Percentiles rank a stretch among this genome's conserved stretches.
phyloP scores from a whole-genome alignment of 2,888 invertebrate genomes.

The Diachrysia chrysitis region DNA sequence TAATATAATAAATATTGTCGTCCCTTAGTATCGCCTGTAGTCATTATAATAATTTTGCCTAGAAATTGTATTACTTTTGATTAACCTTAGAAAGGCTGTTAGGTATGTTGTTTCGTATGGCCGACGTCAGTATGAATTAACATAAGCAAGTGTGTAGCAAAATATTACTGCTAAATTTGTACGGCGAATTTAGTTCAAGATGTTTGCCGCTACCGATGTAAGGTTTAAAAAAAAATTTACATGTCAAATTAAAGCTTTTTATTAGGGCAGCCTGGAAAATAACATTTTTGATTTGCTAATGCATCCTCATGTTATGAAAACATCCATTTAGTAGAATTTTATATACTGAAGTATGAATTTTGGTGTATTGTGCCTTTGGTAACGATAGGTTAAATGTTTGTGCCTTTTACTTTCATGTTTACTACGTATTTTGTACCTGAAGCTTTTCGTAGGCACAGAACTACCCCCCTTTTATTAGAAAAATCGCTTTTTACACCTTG shows the following conservation, averaged over 20 bases:
- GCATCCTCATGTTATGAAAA: slow-evolving; percentile 27
- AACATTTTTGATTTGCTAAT: slow-evolving; percentile 20
- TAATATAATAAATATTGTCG: slow-evolving; percentile 1
- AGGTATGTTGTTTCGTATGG: not conserved
- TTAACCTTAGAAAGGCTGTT: not conserved
- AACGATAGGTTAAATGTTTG: slow-evolving; percentile 82
- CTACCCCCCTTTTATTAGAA: slow-evolving; percentile 52
- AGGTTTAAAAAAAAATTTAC: not conserved
- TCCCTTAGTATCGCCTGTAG: slow-evolving; percentile 1
- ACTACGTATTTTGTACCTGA: slow-evolving; percentile 82
- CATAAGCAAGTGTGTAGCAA: not conserved
- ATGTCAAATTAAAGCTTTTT: not conserved
- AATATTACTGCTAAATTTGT: not conserved
- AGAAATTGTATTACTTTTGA: not conserved
- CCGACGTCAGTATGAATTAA: not conserved
- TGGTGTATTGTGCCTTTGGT: slow-evolving; percentile 85
- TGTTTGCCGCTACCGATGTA: not conserved
- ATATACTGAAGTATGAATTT: slow-evolving; percentile 68
- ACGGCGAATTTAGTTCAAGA: not conserved
- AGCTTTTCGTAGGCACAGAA: slow-evolving; percentile 66
- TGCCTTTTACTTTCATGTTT: slow-evolving; percentile 85
- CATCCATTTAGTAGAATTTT: slow-evolving; percentile 50
- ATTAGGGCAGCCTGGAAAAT: slow-evolving; percentile 11
- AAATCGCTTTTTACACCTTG: slow-evolving; percentile 64
- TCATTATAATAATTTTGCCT: not conserved